A percentile compares a stretch with the other conserved stretches of the same genome.
Conservation (phyloP, 1,140 invertebrate genomes). For the Wiebesia pumilae region DNA sequence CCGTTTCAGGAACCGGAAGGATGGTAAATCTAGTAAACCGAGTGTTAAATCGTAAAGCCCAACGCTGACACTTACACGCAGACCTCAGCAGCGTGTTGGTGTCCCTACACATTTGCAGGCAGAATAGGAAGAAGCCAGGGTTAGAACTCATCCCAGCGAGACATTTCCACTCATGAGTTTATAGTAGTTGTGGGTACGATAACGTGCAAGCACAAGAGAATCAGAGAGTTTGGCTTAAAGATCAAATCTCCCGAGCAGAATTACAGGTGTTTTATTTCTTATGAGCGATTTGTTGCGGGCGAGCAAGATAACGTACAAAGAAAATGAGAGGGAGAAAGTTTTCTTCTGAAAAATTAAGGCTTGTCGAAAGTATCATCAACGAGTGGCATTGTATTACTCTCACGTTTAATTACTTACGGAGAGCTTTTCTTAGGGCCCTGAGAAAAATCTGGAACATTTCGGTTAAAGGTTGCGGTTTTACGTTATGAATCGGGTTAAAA, state of each 20-base stretch:
- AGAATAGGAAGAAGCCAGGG: not conserved
- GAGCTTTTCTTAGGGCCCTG: too few species aligned
- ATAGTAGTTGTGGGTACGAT: not conserved
- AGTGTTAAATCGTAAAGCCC: constrained; percentile 52
- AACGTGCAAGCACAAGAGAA: not conserved
- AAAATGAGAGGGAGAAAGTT: not conserved
- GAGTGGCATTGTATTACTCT: too few species aligned
- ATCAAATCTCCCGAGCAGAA: constrained; percentile 35
- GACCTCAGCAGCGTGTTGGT: not conserved
- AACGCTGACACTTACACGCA: not conserved
- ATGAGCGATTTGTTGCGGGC: constrained; percentile 37
- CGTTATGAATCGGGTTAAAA: too few species aligned
- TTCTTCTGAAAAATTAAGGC: too few species aligned
- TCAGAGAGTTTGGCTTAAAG: constrained; percentile 9
- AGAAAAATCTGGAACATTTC: too few species aligned
- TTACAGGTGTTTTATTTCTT: constrained; percentile 25
- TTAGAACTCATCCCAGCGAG: not conserved
- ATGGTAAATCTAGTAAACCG: constrained; percentile 46
- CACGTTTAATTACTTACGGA: too few species aligned
- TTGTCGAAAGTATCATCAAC: too few species aligned
- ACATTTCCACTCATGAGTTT: constrained; percentile 11
- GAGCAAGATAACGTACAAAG: too few species aligned
- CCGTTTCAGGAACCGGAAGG: constrained; percentile 16
- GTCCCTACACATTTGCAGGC: not conserved
- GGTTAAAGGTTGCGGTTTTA: too few species aligned